Evolutionary conservation across 2,113 vertebrate genomes (phyloP).

Genomic region (Trogon melanurus): DNA sequence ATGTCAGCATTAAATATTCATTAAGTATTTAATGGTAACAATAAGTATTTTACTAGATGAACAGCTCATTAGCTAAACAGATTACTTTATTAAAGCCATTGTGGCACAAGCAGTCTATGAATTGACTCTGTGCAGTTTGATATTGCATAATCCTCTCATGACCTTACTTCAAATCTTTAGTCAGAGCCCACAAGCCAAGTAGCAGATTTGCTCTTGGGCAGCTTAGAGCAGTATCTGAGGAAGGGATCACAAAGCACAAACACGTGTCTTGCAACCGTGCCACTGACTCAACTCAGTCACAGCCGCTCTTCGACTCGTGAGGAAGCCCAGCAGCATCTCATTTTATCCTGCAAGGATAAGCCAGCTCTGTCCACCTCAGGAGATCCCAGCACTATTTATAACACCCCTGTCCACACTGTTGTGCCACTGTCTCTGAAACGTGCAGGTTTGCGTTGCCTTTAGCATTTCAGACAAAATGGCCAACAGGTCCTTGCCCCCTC

Average conservation of each 20-base stretch:
- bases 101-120: background rate
- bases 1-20: background rate
- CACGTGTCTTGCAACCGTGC: fast-evolving
- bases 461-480: too few relatives aligned
- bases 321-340: background rate
- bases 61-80: background rate
- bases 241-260: background rate
- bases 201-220: background rate
- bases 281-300: fast-evolving
- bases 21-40: background rate
- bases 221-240: fast-evolving
- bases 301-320: background rate
- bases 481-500: background rate
- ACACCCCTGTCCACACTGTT: background rate
- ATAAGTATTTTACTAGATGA: background rate
- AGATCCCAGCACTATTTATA: background rate
- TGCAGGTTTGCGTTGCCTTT: background rate
- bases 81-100: background rate
- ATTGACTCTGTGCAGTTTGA: background rate
- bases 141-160: background rate
- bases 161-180: background rate
- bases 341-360: background rate
- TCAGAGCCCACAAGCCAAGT: background rate
- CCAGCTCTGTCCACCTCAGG: background rate
- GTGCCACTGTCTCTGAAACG: fast-evolving